A percentile compares a stretch with the other conserved stretches of the same genome.
These are phyloP conservation scores for Phoenicopterus ruber DNA, from an alignment of 2,113 vertebrate genomes.

Conservation along the genomic window DNA sequence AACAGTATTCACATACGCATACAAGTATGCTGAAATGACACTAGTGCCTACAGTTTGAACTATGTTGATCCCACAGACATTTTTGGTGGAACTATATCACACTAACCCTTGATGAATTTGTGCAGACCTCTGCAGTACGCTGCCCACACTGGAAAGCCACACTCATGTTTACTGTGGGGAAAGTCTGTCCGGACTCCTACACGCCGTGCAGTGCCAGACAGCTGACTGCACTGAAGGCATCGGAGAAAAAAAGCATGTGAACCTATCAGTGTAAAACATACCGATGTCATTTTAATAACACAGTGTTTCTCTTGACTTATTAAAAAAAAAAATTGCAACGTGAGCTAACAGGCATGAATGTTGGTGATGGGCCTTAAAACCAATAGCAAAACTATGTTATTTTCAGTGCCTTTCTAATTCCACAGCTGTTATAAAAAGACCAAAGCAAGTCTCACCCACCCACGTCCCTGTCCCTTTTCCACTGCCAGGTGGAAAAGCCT, in stretches of 20 bases:
- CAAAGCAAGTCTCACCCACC: not conserved
- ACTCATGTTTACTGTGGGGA: not conserved
- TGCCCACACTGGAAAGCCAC: not conserved
- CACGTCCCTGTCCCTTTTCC: not conserved
- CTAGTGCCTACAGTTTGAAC: not conserved
- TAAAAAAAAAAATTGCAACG: not conserved
- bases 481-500: not conserved
- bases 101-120: not conserved
- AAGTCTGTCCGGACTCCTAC: not conserved
- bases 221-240: not conserved
- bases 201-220: not conserved
- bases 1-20: not conserved
- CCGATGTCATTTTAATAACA: not conserved
- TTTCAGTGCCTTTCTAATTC: not conserved
- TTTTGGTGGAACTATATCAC: constrained; percentile 15
- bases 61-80: constrained; percentile 45
- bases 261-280: not conserved
- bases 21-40: not conserved
- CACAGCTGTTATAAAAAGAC: not conserved
- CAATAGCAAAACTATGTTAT: not conserved
- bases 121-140: not conserved
- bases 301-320: not conserved
- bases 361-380: not conserved
- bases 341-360: not conserved
- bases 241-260: not conserved